Conservation (phyloP, 2,113 vertebrate species). For the Protobothrops flavoviridis region DNA sequence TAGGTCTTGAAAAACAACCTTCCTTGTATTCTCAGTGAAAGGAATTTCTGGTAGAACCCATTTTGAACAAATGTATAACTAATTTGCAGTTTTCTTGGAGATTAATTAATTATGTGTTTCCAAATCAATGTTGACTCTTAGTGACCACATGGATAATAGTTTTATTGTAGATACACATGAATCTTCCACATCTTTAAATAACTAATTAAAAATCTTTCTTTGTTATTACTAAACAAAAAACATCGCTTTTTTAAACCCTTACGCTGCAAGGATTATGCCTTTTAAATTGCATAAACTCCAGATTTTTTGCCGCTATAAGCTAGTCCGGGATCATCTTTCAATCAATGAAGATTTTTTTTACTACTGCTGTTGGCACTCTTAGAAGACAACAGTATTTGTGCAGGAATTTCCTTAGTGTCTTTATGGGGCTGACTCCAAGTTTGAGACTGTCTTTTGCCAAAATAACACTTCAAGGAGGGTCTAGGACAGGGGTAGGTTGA, state of each 20-base stretch:
- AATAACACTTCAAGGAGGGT: not conserved
- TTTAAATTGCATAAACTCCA: not conserved
- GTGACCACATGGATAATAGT: not conserved
- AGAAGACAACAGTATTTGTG: not conserved
- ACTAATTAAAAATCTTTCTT: not conserved
- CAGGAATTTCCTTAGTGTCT: not conserved
- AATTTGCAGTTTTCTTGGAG: not conserved
- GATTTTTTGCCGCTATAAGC: not conserved
- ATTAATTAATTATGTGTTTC: not conserved
- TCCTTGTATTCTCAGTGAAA: not conserved
- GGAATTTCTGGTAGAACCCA: not conserved
- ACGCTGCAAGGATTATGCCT: not conserved
- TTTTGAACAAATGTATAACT: not conserved
- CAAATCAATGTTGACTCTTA: not conserved
- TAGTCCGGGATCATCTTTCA: not conserved
- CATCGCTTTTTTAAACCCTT: not conserved
- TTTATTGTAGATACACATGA: not conserved
- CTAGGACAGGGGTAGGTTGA: not conserved
- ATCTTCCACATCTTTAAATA: not conserved
- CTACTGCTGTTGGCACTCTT: not conserved
- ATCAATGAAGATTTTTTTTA: not conserved
- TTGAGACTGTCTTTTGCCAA: not conserved
- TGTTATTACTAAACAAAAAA: not conserved
- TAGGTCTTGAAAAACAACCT: not conserved
- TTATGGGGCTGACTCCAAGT: not conserved